phyloP scores from a whole-genome alignment of 64 coral and sea anemone species.

The Pachyseris speciosa region DNA sequence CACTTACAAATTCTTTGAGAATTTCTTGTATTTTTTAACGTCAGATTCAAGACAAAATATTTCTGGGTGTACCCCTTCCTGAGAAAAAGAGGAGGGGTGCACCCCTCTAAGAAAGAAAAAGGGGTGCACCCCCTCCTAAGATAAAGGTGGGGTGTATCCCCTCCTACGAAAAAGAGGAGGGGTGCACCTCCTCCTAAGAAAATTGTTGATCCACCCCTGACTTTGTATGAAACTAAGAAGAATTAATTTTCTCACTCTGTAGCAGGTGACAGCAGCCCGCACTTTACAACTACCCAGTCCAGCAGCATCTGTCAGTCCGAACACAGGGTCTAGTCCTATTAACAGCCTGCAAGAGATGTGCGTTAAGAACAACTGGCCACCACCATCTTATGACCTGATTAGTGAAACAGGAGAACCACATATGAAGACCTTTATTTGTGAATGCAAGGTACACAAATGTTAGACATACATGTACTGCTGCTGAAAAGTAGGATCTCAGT shows the following conservation, averaged over 20 bases:
- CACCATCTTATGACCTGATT: slow-evolving; percentile 45
- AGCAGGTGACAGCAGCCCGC: background rate
- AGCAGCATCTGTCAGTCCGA: background rate
- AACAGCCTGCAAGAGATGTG: slow-evolving; percentile 39
- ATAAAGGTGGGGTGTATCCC: no score
- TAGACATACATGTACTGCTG: background rate
- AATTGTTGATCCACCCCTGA: no score
- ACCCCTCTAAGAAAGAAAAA: no score
- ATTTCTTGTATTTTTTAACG: no score
- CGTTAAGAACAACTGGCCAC: slow-evolving; percentile 20
- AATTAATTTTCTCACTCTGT: background rate
- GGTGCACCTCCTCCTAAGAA: no score
- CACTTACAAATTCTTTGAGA: no score
- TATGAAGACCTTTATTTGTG: slow-evolving; percentile 45
- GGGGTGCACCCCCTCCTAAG: no score
- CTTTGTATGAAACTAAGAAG: background rate
- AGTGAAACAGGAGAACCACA: slow-evolving; percentile 58
- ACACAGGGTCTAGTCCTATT: slow-evolving; percentile 11
- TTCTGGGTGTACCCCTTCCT: no score
- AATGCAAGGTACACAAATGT: slow-evolving; percentile 43
- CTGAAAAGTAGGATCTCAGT: background rate
- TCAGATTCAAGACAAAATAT: no score
- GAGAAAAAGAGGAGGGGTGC: no score
- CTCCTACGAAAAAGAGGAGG: no score
- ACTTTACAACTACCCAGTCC: background rate